These are phyloP conservation scores for Helobdella robusta DNA, from an alignment of 2,888 invertebrate species.

Conservation along the genomic window DNA sequence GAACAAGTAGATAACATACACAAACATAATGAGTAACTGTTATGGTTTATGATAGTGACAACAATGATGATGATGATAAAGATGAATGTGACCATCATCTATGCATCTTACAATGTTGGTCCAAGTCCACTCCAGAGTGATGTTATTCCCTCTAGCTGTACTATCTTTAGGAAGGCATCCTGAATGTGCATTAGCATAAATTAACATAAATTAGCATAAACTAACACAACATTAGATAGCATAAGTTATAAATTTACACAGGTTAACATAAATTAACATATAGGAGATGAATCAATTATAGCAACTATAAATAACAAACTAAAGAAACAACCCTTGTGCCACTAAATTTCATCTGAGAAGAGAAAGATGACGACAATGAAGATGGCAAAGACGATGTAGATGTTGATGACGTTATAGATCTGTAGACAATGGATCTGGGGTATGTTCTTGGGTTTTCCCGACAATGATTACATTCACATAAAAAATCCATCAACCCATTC, in stretches of 20 bases:
- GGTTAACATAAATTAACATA: too few relatives aligned
- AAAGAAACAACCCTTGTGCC: constrained; percentile 21
- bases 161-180: constrained; percentile 92
- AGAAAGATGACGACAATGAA: too few relatives aligned
- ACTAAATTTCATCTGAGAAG: not conserved
- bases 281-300: too few relatives aligned
- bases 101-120: constrained; percentile 64
- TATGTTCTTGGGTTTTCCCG: not conserved
- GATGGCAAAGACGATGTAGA: not conserved
- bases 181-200: too few relatives aligned
- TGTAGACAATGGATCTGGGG: constrained; percentile 8
- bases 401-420: not conserved
- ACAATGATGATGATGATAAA: not conserved
- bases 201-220: too few relatives aligned
- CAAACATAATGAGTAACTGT: too few relatives aligned
- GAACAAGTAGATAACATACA: too few relatives aligned
- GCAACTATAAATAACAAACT: too few relatives aligned
- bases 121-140: constrained; percentile 94
- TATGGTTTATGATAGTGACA: too few relatives aligned
- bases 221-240: too few relatives aligned
- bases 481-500: constrained; percentile 95
- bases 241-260: too few relatives aligned
- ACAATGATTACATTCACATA: constrained; percentile 47
- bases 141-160: constrained; percentile 72
- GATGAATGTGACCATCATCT: not conserved